Evolutionary conservation across 2,797 vertebrate species (phyloP).

Genomic region (Carapus acus): DNA sequence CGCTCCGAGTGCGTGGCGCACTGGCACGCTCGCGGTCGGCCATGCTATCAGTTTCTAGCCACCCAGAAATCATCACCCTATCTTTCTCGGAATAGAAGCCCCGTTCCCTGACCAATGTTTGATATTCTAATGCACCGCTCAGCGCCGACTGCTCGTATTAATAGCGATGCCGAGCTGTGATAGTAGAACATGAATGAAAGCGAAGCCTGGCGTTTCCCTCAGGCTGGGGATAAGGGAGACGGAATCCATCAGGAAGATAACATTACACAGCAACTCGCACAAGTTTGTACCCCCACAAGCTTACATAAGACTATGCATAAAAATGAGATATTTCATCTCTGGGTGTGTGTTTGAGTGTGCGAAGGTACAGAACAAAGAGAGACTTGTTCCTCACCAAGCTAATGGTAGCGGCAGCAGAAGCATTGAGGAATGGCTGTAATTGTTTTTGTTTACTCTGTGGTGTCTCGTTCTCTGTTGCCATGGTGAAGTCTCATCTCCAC

Average conservation of each 20-base stretch:
- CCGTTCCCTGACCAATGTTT: conserved; percentile 52
- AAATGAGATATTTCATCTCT: conserved; percentile 48
- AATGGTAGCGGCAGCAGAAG: too few species aligned
- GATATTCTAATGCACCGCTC: conserved; percentile 58
- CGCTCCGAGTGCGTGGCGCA: too few species aligned
- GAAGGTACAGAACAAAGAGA: conserved; percentile 19
- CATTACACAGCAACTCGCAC: conserved; percentile 59
- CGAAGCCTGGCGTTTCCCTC: conserved; percentile 47
- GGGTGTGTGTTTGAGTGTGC: conserved; percentile 24
- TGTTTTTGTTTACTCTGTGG: conserved; percentile 9
- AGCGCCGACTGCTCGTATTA: conserved; percentile 55
- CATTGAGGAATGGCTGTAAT: conserved; percentile 21
- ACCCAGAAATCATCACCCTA: conserved; percentile 48
- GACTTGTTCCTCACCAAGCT: conserved; percentile 19
- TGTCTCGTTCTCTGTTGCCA: conserved; percentile 10
- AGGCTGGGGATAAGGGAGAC: conserved; percentile 58
- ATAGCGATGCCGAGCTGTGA: conserved; percentile 63
- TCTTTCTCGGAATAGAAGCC: conserved; percentile 52
- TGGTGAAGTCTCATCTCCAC: conserved; percentile 11
- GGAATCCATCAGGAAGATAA: conserved; percentile 67
- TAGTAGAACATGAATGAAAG: conserved; percentile 66
- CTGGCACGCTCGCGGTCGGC: too few species aligned
- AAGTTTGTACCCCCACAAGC: conserved; percentile 60
- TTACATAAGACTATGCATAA: conserved; percentile 59
- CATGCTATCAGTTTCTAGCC: conserved; percentile 47